A percentile compares a stretch with the other conserved stretches of the same genome.
Conservation (phyloP, 2,797 vertebrate genomes). For the Esox masquinongy region DNA sequence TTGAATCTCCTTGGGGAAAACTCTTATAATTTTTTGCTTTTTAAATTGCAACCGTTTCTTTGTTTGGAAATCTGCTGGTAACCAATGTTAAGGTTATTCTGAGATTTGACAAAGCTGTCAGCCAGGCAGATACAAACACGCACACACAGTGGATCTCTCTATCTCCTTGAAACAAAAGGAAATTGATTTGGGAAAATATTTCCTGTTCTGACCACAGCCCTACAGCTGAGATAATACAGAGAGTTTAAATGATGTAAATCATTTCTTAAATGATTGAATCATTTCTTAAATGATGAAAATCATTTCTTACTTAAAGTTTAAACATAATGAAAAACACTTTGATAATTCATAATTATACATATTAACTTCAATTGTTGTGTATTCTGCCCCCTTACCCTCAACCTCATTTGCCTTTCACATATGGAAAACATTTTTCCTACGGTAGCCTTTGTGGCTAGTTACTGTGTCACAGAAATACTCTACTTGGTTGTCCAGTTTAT, state of each 20-base stretch:
- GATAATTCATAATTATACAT: not conserved
- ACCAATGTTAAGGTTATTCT: not conserved
- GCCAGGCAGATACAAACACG: conserved; percentile 6
- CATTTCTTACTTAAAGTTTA: not conserved
- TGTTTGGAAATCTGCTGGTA: not conserved
- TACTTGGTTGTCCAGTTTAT: not conserved
- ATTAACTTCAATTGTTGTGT: not conserved
- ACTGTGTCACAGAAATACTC: not conserved
- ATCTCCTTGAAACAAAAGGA: conserved; percentile 8
- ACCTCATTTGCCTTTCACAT: not conserved
- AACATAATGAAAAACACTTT: not conserved
- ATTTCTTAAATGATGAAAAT: not conserved
- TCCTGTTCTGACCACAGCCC: not conserved
- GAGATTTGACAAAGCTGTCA: not conserved
- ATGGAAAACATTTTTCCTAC: not conserved
- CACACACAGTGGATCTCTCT: not conserved
- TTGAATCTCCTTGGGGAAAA: not conserved
- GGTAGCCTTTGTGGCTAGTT: not conserved
- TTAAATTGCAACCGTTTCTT: not conserved
- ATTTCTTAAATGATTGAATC: not conserved
- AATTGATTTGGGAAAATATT: conserved; percentile 11
- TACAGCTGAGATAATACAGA: not conserved
- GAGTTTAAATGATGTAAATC: not conserved
- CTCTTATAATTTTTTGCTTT: not conserved
- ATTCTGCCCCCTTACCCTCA: not conserved